These are phyloP conservation scores for Philopedon plagiatum DNA, from an alignment of 2,888 invertebrate genomes.

Conservation along the genomic window DNA sequence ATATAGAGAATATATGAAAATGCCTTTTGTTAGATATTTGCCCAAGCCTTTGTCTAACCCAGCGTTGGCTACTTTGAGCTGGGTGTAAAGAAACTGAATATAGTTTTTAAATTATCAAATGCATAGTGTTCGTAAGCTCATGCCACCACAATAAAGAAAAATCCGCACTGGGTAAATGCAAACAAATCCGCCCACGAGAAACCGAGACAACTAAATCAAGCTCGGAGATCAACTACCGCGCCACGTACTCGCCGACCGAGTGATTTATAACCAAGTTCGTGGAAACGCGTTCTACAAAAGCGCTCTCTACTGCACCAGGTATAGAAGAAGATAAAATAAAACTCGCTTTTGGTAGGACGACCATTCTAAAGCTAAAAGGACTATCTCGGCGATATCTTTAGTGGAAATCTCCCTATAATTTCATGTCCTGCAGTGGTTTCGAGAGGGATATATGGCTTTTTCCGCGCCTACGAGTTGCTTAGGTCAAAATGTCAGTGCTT, in stretches of 20 bases:
- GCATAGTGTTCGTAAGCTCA: constrained; percentile 29
- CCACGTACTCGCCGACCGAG: constrained; percentile 34
- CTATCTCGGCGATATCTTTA: constrained; percentile 39
- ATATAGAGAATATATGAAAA: no score
- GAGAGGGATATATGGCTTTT: constrained; percentile 45
- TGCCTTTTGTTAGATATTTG: no score
- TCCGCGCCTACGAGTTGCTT: constrained; percentile 38
- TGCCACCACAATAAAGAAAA: constrained; percentile 38
- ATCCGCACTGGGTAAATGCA: constrained; percentile 59
- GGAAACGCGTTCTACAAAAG: constrained; percentile 38
- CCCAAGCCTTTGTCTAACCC: no score
- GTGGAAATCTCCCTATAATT: constrained; percentile 41
- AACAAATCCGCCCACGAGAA: constrained; percentile 68
- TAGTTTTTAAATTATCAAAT: no score
- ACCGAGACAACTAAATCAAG: constrained; percentile 69
- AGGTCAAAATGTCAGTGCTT: constrained; percentile 45
- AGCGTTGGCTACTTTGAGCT: no score
- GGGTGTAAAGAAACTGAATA: no score
- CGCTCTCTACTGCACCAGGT: constrained; percentile 26
- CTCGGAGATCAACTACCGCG: constrained; percentile 50
- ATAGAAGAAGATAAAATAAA: constrained; percentile 41
- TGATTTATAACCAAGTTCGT: constrained; percentile 47
- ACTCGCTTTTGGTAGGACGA: constrained; percentile 43
- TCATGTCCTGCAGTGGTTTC: constrained; percentile 23
- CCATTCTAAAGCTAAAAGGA: constrained; percentile 27